Evolutionary conservation across 2,888 invertebrate genomes (phyloP).

Genomic region (Pollenia angustigena): DNA sequence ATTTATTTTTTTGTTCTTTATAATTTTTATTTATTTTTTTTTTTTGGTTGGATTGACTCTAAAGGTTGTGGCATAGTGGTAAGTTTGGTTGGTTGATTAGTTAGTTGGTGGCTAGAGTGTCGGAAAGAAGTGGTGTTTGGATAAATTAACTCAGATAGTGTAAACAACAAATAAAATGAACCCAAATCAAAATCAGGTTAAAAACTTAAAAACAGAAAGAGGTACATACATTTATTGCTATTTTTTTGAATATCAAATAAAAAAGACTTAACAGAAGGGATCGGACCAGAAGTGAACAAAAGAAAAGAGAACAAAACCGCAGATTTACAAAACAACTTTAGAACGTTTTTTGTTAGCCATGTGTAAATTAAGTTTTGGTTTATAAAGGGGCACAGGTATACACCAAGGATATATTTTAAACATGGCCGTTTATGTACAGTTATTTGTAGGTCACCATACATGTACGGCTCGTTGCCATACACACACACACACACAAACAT

Average conservation of each 20-base stretch:
- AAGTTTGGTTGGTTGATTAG: slow-evolving; percentile 30
- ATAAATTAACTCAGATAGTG: slow-evolving; percentile 45
- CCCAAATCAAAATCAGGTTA: slow-evolving; percentile 33
- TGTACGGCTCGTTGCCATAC: not conserved
- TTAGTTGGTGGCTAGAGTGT: slow-evolving; percentile 27
- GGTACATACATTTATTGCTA: slow-evolving; percentile 4
- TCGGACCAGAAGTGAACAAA: not conserved
- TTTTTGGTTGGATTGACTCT: not conserved
- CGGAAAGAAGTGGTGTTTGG: slow-evolving; percentile 37
- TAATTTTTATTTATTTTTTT: not conserved
- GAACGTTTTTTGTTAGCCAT: slow-evolving; percentile 12
- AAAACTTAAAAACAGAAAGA: slow-evolving; percentile 35
- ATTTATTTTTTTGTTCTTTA: not conserved
- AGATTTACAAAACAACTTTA: slow-evolving; percentile 43
- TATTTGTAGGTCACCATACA: slow-evolving; percentile 61
- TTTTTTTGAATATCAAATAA: not conserved
- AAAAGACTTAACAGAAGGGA: not conserved
- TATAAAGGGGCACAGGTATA: not conserved
- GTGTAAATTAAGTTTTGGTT: slow-evolving; percentile 36
- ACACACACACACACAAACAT: not conserved
- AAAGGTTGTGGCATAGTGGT: slow-evolving; percentile 24
- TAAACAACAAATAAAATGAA: slow-evolving; percentile 50
- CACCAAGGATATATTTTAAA: slow-evolving; percentile 33
- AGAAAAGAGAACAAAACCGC: slow-evolving; percentile 15
- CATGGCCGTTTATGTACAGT: slow-evolving; percentile 30